A percentile compares a stretch with the other conserved stretches of the same genome.
Evolutionary conservation across 2,797 vertebrate genomes (phyloP).

Genomic region (Catharus ustulatus): DNA sequence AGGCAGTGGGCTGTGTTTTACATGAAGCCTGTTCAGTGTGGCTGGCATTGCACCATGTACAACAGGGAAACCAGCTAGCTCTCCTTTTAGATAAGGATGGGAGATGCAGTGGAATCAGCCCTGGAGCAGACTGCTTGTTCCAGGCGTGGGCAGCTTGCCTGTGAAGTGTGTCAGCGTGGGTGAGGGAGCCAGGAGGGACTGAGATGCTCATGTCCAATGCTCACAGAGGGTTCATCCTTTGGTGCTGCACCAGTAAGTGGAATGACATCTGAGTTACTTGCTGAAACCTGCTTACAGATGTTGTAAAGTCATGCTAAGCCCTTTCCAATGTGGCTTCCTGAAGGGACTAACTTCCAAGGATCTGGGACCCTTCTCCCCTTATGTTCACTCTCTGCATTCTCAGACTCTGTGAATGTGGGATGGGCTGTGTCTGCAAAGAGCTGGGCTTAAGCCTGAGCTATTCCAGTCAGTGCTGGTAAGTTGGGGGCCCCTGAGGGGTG

Average conservation of each 20-base stretch:
- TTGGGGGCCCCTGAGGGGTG: not conserved
- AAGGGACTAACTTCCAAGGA: not conserved
- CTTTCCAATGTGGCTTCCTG: not conserved
- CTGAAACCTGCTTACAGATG: not conserved
- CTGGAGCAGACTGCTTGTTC: constrained; percentile 12
- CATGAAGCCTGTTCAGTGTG: not conserved
- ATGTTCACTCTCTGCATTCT: fast-evolving
- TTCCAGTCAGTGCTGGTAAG: not conserved
- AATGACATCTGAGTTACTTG: not conserved
- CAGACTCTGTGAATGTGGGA: not conserved
- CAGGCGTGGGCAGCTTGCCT: not conserved
- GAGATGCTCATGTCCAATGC: not conserved
- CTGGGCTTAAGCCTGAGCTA: not conserved
- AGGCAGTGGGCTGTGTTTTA: not conserved
- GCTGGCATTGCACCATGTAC: not conserved
- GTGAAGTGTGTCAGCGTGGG: not conserved
- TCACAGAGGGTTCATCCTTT: not conserved
- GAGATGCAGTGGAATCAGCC: not conserved
- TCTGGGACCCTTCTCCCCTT: not conserved
- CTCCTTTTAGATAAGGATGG: not conserved
- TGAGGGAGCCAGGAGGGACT: constrained; percentile 19
- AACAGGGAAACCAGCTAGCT: constrained; percentile 6
- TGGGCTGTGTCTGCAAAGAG: not conserved
- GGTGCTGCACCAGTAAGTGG: not conserved
- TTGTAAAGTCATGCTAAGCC: not conserved